Percentiles rank a stretch among this genome's conserved stretches.
phyloP scores from a whole-genome alignment of 2,113 vertebrate species.

The Oncorhynchus kisutch region DNA sequence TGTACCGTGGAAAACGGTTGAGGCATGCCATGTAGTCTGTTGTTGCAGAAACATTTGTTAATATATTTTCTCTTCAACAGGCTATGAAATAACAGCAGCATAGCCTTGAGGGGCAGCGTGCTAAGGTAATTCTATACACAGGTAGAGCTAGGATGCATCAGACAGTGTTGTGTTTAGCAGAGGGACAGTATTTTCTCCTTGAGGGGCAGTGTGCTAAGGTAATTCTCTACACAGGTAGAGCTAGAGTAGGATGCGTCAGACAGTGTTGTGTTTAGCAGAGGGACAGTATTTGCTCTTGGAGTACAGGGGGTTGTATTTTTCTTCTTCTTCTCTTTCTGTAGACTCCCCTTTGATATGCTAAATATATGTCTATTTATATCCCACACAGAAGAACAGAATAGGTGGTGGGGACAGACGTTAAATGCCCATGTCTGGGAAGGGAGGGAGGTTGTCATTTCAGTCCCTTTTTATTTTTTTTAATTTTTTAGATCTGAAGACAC shows the following conservation, averaged over 20 bases:
- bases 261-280: constrained; percentile 26
- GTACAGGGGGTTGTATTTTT: constrained; percentile 24
- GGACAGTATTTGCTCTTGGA: constrained; percentile 34
- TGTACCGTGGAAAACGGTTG: constrained; percentile 24
- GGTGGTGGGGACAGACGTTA: constrained; percentile 14
- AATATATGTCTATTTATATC: constrained; percentile 44
- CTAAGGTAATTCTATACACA: background rate
- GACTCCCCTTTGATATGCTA: constrained; percentile 47
- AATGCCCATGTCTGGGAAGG: constrained; percentile 9
- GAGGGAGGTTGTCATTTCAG: constrained; percentile 1
- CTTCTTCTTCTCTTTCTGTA: constrained; percentile 25
- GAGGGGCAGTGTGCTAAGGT: constrained; percentile 13
- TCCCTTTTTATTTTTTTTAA: too few species aligned
- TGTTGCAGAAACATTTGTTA: constrained; percentile 5
- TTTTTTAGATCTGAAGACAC: background rate
- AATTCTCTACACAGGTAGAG: background rate
- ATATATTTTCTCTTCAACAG: constrained; percentile 15
- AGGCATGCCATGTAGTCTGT: constrained; percentile 8
- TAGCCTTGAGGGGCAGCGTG: background rate
- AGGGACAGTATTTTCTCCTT: constrained; percentile 30
- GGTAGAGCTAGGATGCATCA: too few species aligned
- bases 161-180: constrained; percentile 19
- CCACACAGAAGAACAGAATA: constrained; percentile 4
- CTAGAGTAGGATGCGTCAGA: background rate
- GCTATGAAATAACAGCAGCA: constrained; percentile 22